Evolutionary conservation across 2,113 vertebrate species (phyloP), one percentile per base, ranked within the genome.

Genomic region (Morone saxatilis): DNA sequence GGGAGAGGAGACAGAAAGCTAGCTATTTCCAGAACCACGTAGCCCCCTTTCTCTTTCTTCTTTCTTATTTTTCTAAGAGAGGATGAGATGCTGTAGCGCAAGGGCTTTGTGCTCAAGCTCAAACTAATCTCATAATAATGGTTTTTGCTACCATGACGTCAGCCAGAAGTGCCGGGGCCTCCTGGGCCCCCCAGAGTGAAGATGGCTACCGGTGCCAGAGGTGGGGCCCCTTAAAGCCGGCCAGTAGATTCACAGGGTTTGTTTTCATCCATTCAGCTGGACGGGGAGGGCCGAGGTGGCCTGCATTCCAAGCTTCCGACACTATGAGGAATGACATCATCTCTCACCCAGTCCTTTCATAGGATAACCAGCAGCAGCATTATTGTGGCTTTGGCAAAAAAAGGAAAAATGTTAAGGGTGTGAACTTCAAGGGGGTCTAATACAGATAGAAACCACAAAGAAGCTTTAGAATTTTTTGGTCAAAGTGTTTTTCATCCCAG

Each of bases 101-200:
- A 22, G 71, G 72, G 88, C 81, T 93, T 94, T 92, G 84, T 85
- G 73, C 71, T 71, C 40, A 45, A 43, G 67, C 76, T 85, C 86
- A 71, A 56, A 81, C 88, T 93, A 93, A 94, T 93, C 93, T 92
- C 78, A 84, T 86, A 81, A 92, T 91, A 94, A 93, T 94, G 81
- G 85, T 81, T 87, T 31, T 68, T 82, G 88, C 84, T 88, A 87
- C 71, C 88, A 93, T 94, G 92, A 94, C 77, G 81, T 93, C 90
- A 94, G 81, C 47, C 76, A 83, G 50, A 82, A 88, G 80, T 68
- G 54, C 71, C 7, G 60, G 88, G 82, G 63, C 45, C 89, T 71
- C 87, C 74, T 8, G 63, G 85, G 73, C 83, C 87, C 84, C 81
- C 82, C 61, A 89, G 61, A 77, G 69, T 82, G 84, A 88, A 88